Base-by-base conservation (phyloP, 2,797 vertebrate species). In the Hyperoplus immaculatus region DNA sequence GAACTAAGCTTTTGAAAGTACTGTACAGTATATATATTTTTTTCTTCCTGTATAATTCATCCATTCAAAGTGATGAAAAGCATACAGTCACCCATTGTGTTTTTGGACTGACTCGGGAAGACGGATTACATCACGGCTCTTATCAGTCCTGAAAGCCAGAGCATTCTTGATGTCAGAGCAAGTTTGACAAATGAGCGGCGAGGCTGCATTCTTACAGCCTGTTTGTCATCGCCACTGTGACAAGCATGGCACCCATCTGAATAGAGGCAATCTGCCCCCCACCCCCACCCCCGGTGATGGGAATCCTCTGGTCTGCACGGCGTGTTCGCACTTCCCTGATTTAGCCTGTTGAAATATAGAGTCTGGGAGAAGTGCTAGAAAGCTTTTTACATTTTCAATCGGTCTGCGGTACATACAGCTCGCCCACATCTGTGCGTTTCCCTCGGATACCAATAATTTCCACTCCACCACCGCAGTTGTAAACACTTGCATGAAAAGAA, bases 211-310 rank as follows among this genome's bases (percentile, higher is more conserved):
- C 79, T 68, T 87, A 72, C 85, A 86, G 87, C 84, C 77, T 87
- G 89, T 90, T 88, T 88, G 84, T 88, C 92, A 93, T 93, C 89
- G 83, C 8, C 6, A 51, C 59, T 66, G 73, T 83, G 91, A 92
- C 86, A 89, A 88, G 78, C 80, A 66, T 65, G 3, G 57, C 78
- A 39, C 69, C 54, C 42, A 84, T 84, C 83, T 86, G 76, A 83
- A 86, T 64, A 69, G 50, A 83, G 66, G 57, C 66, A 85, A 78
- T 90, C 83, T 82, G 84, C 73, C 63, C 46, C 59, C 21, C 51
- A 69, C 36, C 39, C 58, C 63, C 15, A 57, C 59, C 58, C 21
- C 12, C 56, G 42, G 10, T 56, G 59, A 69, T 49, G 46, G 14
- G 16, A 47, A 62, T 53, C 29, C 16, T 12, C 56, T 64, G 1